Base-by-base conservation (phyloP, 2,888 invertebrate genomes). In the Andrena fulva region DNA sequence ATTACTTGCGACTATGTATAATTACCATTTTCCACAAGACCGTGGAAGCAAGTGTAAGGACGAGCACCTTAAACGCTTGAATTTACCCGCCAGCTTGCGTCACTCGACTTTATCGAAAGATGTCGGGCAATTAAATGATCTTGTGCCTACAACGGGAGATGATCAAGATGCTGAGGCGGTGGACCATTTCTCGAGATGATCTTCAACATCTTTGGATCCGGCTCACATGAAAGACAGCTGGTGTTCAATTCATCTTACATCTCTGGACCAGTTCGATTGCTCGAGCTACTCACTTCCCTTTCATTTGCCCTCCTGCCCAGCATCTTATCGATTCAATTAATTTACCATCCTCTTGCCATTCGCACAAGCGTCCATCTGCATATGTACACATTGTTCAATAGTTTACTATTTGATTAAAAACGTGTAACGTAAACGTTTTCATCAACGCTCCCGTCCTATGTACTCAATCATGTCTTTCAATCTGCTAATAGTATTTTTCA, bases 121-220 rank as follows among this genome's bases (percentile, higher is more conserved):
- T n/a, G 54, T 16, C 48, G 52, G 31, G 20, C 42, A 68, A 80
- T 82, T 52, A 73, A 87, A 82, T 85, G 85, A 85, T 76, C 69
- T 68, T 60, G 62, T 69, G 59, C 31, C 42, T 62, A 20, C 54
- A 72, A 71, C 59, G 75, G 83, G 77, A 91, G 91, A 91, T 90
- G 89, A 89, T 91, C 84, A 76, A 89, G 86, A 90, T 91, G 84
- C 86, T 85, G 84, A 73, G 77, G 74, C 60, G 82, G 87, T 89
- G 90, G 87, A 90, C 89, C 89, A 87, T 91, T 89, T 90, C 91
- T 92, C 89, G 91, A 91, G 93, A 93, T 92, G 92, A 92, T 93
- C 90, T 91, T 91, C 89, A 90, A 91, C 92, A 91, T 93, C 91
- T 88, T 56, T 72, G 35, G 88, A 92, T 35, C 89, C 91, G 93